Base-by-base conservation (phyloP, 1,140 invertebrate species). In the Helicoverpa zea region DNA sequence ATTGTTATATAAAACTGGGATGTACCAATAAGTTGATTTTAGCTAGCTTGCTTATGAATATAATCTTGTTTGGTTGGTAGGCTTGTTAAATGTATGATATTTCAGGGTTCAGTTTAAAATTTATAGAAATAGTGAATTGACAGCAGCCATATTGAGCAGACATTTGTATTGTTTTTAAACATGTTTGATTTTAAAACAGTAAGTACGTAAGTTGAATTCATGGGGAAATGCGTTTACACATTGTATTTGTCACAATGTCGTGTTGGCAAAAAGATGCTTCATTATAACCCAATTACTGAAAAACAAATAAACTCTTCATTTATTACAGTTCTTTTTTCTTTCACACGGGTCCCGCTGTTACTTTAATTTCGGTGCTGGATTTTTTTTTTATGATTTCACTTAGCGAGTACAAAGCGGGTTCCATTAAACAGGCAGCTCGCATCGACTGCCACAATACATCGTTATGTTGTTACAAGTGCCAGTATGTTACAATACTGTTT, bases 361-460 rank as follows among this genome's bases (percentile, higher is more conserved):
- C 18, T 73, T 58, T 29, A 52, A 56, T 73, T 73, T 58, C 70
- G 14, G 52, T 52, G 30, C 56, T 73, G 70, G 13, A 51, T 73
- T 73, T 73, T 73, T 73, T 73, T 73, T 73, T 73, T 73, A 73
- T 73, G 51, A 73, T 58, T 58, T 43, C 70, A 58, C 70, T 23
- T 70, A 23, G 49, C 10, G 43, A 73, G 52, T 35, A 73, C 54
- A 58, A 73, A 73, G 70, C 52, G 52, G 70, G 29, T 35, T 73
- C 70, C 70, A 73, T 73, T 73, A 73, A 52, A 73, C 70, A 73
- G 23, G 29, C 66, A 49, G 54, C 49, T 66, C 23, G 7, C 29
- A 23, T 29, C 66, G 66, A 52, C 66, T 52, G 18, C 18, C 66
- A 74, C 70, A 74, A 59, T 74, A 59, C 52, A 35, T 74, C 70